Base-by-base conservation (phyloP, 2,797 vertebrate genomes). In the Syngnathus acus region DNA sequence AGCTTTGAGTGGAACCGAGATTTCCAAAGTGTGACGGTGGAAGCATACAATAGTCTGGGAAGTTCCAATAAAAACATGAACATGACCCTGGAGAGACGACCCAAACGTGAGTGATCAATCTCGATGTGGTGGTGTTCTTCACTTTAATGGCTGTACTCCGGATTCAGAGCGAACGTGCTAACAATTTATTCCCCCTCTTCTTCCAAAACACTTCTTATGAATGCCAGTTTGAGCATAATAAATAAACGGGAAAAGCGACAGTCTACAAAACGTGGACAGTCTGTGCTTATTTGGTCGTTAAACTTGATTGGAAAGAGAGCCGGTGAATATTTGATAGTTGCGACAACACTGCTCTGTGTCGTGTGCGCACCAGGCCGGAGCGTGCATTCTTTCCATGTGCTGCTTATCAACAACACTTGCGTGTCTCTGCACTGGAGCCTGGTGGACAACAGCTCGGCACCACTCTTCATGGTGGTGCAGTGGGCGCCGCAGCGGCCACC, bases 31-130 rank as follows among this genome's bases (percentile, higher is more conserved):
- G 14, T 99, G 62, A 94, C 91, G 0, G 73, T 99, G 51, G 65
- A 91, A 72, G 93, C 95, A 39, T 67, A 87, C 84, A 99, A 99
- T 59, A 92, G 90, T n/a, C 2, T 94, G 42, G 97, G 96, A 2
- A 76, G 78, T 69, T 99, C 97, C 1, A 53, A 66, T 10, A 9
- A 77, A 53, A 99, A 98, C 84, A 89, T 87, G 21, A 90, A 95
- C 78, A 91, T 98, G 86, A 94, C 89, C 0, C 88, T 99, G 0
- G 91, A 91, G 16, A 86, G 76, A 84, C 83, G 78, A 23, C 82
- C 90, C 37, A 90, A 81, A 87, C 80, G 91, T 92, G 76, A 91
- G 90, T 80, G 43, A 64, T 23, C 37, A 11, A 32, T 32, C 4
- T 32, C 4, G 32, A 32, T 32, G 32, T 26, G 26, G 26, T 32